Evolutionary conservation across 2,888 invertebrate species (phyloP).

Genomic region (Rhamphomyia laevipes): DNA sequence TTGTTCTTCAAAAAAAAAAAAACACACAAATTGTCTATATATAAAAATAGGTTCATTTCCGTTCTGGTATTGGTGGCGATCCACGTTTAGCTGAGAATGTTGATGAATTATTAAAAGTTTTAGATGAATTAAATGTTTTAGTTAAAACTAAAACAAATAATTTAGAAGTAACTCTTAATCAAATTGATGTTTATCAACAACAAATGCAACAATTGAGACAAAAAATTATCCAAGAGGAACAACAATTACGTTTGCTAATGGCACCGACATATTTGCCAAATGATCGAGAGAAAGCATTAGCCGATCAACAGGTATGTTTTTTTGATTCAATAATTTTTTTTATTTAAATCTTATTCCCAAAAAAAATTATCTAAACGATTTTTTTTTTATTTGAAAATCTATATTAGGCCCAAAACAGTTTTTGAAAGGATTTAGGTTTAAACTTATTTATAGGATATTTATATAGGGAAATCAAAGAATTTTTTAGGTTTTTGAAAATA

Average conservation of each 20-base stretch:
- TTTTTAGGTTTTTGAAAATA: too few relatives aligned
- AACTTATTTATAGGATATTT: too few relatives aligned
- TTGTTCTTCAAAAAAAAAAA: background rate
- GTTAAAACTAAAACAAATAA: constrained; percentile 37
- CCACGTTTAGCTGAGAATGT: constrained; percentile 61
- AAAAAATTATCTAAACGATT: too few relatives aligned
- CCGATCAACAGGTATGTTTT: constrained; percentile 73
- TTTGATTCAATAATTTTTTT: background rate
- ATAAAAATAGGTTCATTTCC: constrained; percentile 65
- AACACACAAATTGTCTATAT: too few relatives aligned
- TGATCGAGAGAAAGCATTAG: constrained; percentile 67
- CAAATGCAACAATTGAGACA: constrained; percentile 76
- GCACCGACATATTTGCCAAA: constrained; percentile 74
- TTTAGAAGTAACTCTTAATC: constrained; percentile 64
- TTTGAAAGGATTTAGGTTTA: too few relatives aligned
- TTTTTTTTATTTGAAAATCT: too few relatives aligned
- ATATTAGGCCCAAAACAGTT: too few relatives aligned
- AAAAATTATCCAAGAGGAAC: constrained; percentile 76
- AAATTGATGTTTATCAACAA: constrained; percentile 78
- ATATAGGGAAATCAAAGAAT: too few relatives aligned
- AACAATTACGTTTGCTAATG: constrained; percentile 69
- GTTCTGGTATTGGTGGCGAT: constrained; percentile 71
- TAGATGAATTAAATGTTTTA: constrained; percentile 44
- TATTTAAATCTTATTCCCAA: too few relatives aligned
- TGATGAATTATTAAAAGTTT: constrained; percentile 52